phyloP scores from a whole-genome alignment of 2,113 vertebrate genomes.

The Pagrus major region DNA sequence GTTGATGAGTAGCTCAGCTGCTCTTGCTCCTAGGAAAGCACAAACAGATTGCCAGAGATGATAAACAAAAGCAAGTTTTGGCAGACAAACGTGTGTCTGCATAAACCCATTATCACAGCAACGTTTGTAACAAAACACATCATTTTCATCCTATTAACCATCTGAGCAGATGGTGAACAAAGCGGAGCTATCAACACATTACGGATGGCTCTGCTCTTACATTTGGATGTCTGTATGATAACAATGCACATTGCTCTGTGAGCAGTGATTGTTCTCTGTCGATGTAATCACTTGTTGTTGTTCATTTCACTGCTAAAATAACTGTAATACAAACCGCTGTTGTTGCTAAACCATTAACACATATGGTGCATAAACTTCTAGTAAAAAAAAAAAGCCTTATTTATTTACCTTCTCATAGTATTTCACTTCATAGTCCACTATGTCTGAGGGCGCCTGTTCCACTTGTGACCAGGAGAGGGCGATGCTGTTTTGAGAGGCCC shows the following conservation, averaged over 20 bases:
- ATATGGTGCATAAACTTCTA: not conserved
- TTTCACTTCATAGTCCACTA: constrained; percentile 99
- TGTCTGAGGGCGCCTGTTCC: constrained; percentile 89
- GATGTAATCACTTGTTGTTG: not conserved
- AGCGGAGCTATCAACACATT: constrained; percentile 23
- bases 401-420: constrained; percentile 95
- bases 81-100: constrained; percentile 12
- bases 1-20: constrained; percentile 98
- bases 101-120: constrained; percentile 33
- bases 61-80: constrained; percentile 33
- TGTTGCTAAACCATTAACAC: not conserved
- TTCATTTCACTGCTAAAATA: not conserved
- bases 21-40: constrained; percentile 89
- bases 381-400: not conserved
- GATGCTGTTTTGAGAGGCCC: constrained; percentile 96
- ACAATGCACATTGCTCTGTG: constrained; percentile 40
- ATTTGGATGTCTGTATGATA: constrained; percentile 26
- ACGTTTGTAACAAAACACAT: constrained; percentile 37
- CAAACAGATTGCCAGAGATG: constrained; percentile 33
- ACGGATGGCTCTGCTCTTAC: constrained; percentile 11
- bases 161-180: constrained; percentile 46
- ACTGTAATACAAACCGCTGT: constrained; percentile 1
- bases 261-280: constrained; percentile 6
- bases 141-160: constrained; percentile 23
- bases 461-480: constrained; percentile 97